These are phyloP conservation scores for Campoletis sonorensis DNA, from an alignment of 1,140 invertebrate species.

Conservation along the genomic window DNA sequence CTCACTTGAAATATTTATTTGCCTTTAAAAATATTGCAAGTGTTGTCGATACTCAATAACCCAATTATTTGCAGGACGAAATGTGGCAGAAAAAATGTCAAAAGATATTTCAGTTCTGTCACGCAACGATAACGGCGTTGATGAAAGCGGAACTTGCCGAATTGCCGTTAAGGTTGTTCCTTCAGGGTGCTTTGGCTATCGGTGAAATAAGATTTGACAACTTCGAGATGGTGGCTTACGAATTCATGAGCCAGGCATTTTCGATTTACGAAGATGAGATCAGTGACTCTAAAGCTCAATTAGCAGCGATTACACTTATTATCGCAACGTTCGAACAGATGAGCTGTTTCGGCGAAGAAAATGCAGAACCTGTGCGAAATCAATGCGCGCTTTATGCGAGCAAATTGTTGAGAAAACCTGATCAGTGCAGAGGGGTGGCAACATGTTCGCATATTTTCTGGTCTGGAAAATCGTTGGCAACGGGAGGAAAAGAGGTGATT, in stretches of 20 bases:
- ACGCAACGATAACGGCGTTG: slow-evolving; percentile 94
- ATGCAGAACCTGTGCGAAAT: slow-evolving; percentile 96
- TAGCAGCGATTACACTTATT: slow-evolving; percentile 96
- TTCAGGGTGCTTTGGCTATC: slow-evolving; percentile 96
- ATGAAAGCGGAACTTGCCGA: slow-evolving; percentile 97
- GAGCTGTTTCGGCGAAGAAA: slow-evolving; percentile 95
- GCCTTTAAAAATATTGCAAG: slow-evolving; percentile 11
- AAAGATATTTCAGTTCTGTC: slow-evolving; percentile 99
- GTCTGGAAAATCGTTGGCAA: slow-evolving; percentile 89
- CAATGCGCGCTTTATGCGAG: slow-evolving; percentile 96
- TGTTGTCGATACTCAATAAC: no score
- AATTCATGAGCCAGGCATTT: slow-evolving; percentile 99
- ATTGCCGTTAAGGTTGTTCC: slow-evolving; percentile 93
- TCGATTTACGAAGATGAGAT: slow-evolving; percentile 99
- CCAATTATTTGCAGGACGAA: slow-evolving; percentile 89
- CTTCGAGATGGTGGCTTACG: slow-evolving; percentile 97
- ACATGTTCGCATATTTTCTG: slow-evolving; percentile 97
- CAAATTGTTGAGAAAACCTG: slow-evolving; percentile 97
- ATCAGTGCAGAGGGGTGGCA: slow-evolving; percentile 95
- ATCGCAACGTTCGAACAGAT: slow-evolving; percentile 97
- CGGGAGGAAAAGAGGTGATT: slow-evolving; percentile 82
- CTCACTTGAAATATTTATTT: no score
- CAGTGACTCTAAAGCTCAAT: slow-evolving; percentile 97
- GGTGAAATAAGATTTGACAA: slow-evolving; percentile 95
- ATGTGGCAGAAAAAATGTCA: slow-evolving; percentile 99